These are phyloP conservation scores for Benitochromis conjunctus DNA, from an alignment of 2,113 vertebrate species.

Conservation along the genomic window DNA sequence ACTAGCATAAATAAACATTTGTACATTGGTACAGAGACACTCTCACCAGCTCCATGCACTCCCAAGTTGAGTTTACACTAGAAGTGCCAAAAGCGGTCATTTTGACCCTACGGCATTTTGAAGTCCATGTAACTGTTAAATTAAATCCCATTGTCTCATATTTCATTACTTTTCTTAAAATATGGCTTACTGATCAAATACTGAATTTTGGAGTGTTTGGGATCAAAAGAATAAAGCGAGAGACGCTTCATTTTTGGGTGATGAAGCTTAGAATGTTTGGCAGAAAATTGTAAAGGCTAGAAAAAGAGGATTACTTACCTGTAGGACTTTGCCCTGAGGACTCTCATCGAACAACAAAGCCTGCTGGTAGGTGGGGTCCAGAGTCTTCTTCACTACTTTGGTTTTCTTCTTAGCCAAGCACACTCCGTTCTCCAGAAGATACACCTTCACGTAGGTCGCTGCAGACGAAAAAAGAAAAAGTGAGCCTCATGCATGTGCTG, in stretches of 20 bases:
- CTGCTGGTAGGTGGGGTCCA: constrained; percentile 93
- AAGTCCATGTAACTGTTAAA: no score
- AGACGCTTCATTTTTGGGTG: not conserved
- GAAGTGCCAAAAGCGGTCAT: no score
- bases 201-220: not conserved
- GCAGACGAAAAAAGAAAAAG: not conserved
- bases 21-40: no score
- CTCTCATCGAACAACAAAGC: constrained; percentile 94
- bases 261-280: not conserved
- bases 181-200: no score
- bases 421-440: constrained; percentile 89
- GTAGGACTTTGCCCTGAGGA: constrained; percentile 93
- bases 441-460: constrained; percentile 96
- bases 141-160: no score
- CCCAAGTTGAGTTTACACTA: no score
- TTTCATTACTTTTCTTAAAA: no score
- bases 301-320: constrained; percentile 70
- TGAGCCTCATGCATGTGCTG: not conserved
- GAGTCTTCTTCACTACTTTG: constrained; percentile 88
- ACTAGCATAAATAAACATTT: no score
- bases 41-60: no score
- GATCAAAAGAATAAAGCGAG: not conserved
- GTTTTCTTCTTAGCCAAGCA: constrained; percentile 98
- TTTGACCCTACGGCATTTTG: no score
- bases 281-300: not conserved